Base-by-base conservation (phyloP, 2,888 invertebrate species). In the Molanna angustata region DNA sequence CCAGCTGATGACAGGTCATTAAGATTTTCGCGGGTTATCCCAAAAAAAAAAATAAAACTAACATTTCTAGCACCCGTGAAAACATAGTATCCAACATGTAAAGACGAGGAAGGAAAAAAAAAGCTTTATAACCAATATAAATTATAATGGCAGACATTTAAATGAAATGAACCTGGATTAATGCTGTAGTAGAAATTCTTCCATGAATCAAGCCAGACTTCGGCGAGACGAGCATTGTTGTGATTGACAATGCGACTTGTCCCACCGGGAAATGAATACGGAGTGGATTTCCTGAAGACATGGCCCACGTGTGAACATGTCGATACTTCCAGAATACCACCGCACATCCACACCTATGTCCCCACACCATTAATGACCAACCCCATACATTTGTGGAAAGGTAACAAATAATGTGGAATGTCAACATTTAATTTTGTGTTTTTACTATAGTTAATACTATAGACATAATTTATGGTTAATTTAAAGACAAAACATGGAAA, bases 191-290 rank as follows among this genome's bases (percentile, higher is more conserved):
- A 95, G 87, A 96, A 95, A 73, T 91, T 90, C 84, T 94, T 94
- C 90, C 97, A 97, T 69, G 96, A 94, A 80, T 98, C 98, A 78
- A 99, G 87, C 98, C 98, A 99, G 66, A 98, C 98, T 75, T 96
- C 94, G 62, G 95, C 97, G 67, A 97, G 89, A 65, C 98, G 85
- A 71, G 95, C 94, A 79, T 96, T 95, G 86, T 99, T 99, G 81
- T 95, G 94, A 82, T 97, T 95, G 76, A 98, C 97, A 70, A 97
- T 94, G 69, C 88, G 88, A 76, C 90, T 90, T 65, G 94, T 94
- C 68, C 96, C 98, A 65, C 96, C 98, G 52, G 98, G 98, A 84
- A 98, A 96, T 65, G 94, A 91, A 78, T 98, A 99, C 50, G 98
- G 98, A 63, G 97, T 96, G 64, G 93, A 90, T 81, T 94, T 94